Evolutionary conservation across 2,113 vertebrate genomes (phyloP).

Genomic region (Brienomyrus brachyistius): DNA sequence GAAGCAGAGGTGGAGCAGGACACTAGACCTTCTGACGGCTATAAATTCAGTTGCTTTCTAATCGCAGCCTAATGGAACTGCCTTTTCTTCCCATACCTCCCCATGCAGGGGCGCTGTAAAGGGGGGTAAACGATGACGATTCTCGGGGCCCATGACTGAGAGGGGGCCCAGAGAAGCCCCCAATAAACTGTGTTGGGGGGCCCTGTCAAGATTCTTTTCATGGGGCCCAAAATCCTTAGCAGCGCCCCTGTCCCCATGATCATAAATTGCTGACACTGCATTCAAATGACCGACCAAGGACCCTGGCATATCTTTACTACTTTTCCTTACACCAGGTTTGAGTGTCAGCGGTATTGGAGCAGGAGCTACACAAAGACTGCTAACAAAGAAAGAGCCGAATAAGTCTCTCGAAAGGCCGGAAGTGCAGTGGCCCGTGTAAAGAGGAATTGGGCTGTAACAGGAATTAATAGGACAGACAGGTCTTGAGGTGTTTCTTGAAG

Average conservation of each 20-base stretch:
- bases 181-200: too few species aligned
- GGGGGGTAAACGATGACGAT: too few species aligned
- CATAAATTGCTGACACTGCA: neutral
- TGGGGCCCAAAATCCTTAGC: too few species aligned
- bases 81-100: neutral
- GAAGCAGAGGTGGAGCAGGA: neutral
- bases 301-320: neutral
- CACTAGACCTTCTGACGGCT: neutral
- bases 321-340: neutral
- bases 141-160: too few species aligned
- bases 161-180: too few species aligned
- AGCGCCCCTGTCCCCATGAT: too few species aligned
- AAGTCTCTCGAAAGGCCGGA: neutral
- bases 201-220: too few species aligned
- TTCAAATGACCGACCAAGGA: neutral
- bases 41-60: neutral
- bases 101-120: too few species aligned
- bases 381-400: neutral
- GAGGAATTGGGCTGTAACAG: neutral
- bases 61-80: neutral
- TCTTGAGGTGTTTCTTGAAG: neutral
- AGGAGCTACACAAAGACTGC: too few species aligned
- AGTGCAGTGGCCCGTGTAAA: neutral
- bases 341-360: neutral
- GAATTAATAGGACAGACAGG: neutral